Base-by-base conservation (phyloP, 2,888 invertebrate genomes). In the Drosophila meridiana region DNA sequence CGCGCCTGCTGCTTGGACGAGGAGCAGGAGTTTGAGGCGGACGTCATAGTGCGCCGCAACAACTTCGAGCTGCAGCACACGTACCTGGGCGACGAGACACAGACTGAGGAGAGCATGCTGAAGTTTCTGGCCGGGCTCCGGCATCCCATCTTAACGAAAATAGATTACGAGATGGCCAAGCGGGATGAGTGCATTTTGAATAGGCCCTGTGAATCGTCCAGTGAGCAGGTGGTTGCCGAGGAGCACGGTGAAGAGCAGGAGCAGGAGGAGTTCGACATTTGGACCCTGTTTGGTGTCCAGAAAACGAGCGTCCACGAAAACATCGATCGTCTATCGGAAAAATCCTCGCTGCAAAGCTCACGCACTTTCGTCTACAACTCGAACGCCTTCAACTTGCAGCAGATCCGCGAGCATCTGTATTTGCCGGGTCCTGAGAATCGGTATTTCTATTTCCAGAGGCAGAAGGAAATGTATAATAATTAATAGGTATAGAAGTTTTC, bases 1-100 rank as follows among this genome's bases (percentile, higher is more conserved):
- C 83, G 84, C 9, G 90, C 48, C 14, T 92, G 91, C 69, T 86
- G 83, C 0, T 38, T 92, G 45, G 77, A 78, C 3, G 38, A 59
- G 2, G 85, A 92, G 0, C 62, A 85, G 5, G 91, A 92, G 68
- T 63, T 73, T 4, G 91, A 92, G 38, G 77, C 90, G 4, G 86
- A 87, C 0, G 8, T 92, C 1, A 73, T 91, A 5, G 14, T 92
- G 30, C 78, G 87, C n/a, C 87, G 92, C 0, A 92, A 92, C 66
- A 66, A 73, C 3, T 91, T 76, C 42, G 42, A 59, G 28, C 14
- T 8, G 4, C 26, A 50, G 20, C 43, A 89, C 70, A 69, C 83
- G 0, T 90, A 80, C 30, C 43, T 92, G 36, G 80, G 80, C 0
- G 80, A 90, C 55, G 30, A 52, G 0, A 70, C 74, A 4, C 77